Base-by-base conservation (phyloP, 2,797 vertebrate species). In the Crypturellus tataupa region DNA sequence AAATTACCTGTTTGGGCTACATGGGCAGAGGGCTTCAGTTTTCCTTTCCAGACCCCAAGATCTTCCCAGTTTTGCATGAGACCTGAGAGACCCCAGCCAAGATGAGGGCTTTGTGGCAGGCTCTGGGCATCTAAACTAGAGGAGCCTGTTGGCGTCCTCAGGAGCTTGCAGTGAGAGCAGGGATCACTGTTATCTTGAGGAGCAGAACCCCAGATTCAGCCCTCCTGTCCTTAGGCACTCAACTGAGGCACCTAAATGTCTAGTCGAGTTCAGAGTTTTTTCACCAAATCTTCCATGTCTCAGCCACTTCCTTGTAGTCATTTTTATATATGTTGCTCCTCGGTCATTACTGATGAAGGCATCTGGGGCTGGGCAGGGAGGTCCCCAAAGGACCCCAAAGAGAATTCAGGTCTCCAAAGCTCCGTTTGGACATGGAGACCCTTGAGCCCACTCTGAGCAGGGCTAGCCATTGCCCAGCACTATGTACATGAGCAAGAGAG, bases 241-340 rank as follows among this genome's bases (percentile, higher is more conserved):
- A 27, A 2, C 20, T 31, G 14, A 53, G 70, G 33, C 10, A 31
- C 37, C 35, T 15, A 16, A 2, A 1, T 27, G 37, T 19, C 33
- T 70, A 60, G 23, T 12, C 3, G 3, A 16, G 10, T 12, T 62
- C 11, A 37, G 71, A 35, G 39, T 81, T 65, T 33, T 53, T 16
- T 90, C 63, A 39, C 10, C 40, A 3, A 3, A 4, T 3, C 27
- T 6, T 18, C 18, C 4, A 1, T 6, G 37, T 68, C 55, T 27
- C 33, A 59, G 31, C 51, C 0, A 0, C 12, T n/a, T 31, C 37
- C 25, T 29, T 1, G 1, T 0, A 21, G 42, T 24, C 42, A 35
- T 12, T 78, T 89, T 49, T 16, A 40, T 37, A 24, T 1, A 5
- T 2, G 0, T 6, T 72, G 9, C 5, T 13, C 16, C 49, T 56